Conservation (phyloP, 92 coral and sea anemone species). For the Zoanthus sansibaricus region DNA sequence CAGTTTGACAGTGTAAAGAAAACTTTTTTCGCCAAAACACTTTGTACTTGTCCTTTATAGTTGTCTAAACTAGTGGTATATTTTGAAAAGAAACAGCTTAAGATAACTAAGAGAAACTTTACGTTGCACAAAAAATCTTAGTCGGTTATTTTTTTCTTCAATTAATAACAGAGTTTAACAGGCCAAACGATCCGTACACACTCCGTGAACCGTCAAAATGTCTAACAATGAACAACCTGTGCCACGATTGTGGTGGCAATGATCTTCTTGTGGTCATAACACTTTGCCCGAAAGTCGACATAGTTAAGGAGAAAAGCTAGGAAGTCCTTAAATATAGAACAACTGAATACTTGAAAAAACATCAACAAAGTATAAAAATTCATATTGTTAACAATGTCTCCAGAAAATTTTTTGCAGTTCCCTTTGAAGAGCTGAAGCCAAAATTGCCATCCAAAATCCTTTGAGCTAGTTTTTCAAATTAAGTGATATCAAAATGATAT, state of each 20-base stretch:
- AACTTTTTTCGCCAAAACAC: background rate
- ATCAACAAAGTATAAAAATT: too few relatives aligned
- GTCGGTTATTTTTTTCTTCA: conserved; percentile 1
- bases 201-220: conserved; percentile 24
- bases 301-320: too few relatives aligned
- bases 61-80: background rate
- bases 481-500: too few relatives aligned
- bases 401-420: too few relatives aligned
- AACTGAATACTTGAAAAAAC: too few relatives aligned
- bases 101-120: background rate
- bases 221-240: conserved; percentile 36
- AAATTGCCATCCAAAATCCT: too few relatives aligned
- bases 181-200: conserved; percentile 3
- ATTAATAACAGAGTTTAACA: conserved; percentile 34
- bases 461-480: too few relatives aligned
- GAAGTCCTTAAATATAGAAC: too few relatives aligned
- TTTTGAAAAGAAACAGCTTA: background rate
- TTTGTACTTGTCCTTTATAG: background rate
- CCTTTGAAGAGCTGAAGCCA: too few relatives aligned
- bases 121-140: background rate
- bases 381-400: too few relatives aligned
- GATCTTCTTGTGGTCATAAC: conserved; percentile 29
- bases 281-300: background rate
- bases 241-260: conserved; percentile 20
- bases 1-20: background rate